Base-by-base conservation (phyloP, 1,140 invertebrate species). In the Drosophila auraria region DNA sequence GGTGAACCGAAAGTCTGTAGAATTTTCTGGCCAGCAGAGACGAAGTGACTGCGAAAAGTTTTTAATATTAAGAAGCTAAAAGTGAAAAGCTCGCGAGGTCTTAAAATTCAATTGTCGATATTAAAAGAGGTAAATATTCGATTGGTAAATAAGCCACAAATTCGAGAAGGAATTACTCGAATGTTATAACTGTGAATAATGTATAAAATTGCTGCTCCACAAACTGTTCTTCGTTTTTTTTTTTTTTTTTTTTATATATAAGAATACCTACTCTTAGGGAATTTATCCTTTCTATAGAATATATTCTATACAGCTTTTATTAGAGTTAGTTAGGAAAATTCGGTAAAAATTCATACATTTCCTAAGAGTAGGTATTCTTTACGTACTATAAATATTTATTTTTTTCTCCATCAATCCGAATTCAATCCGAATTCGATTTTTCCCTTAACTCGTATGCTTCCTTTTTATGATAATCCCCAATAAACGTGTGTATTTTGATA, bases 1-100 rank as follows among this genome's bases (percentile, higher is more conserved):
- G 54, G 65, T 71, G 80, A 82, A 77, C 61, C 36, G 47, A 54
- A 30, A 50, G 80, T 72, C 61, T 27, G 36, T 62, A n/a, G 47
- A 45, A 45, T 49, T 78, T 61, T 42, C 44, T 7, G 63, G 20
- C 4, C 7, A 60, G 20, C 54, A 23, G 30, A 14, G n/a, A 6
- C 14, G 17, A 45, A 36, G 9, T 17, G 20, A 50, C 20, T 51
- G 68, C 14, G 17, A 51, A 38, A 59, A 68, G n/a, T 49, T 56
- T 40, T 40, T 33, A 68, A 68, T 30, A 56, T 56, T 44, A 70
- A 65, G 36, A 20, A n/a, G 33, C 2, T 14, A 14, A 14, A n/a
- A 15, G 40, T 23, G 40, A 17, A 56, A 56, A 23, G 57, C 63
- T 45, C 20, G 30, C 2, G 14, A 27, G 36, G 12, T 44, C 57